Evolutionary conservation across 2,113 vertebrate genomes (phyloP), one percentile per base, ranked within the genome.

Genomic region (Limnothrissa miodon): DNA sequence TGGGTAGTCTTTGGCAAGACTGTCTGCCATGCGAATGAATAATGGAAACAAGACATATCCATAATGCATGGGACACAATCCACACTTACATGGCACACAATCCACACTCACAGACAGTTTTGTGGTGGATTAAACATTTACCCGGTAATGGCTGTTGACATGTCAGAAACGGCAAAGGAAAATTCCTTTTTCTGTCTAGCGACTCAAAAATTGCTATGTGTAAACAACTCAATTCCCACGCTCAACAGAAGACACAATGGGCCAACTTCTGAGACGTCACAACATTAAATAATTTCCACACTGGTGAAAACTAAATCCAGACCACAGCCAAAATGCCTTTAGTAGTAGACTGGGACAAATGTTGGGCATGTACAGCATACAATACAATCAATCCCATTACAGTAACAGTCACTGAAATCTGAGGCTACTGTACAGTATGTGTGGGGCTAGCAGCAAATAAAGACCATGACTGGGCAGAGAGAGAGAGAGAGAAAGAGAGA

Each of bases 321-420:
- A 15, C 25, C 3, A 33, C 25, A 33, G 25, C 25, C 66, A 74
- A 74, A 33, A 74, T 74, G 11, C 9, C 85, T 83, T 83, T 79
- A n/a, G n/a, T 48, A 81, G 62, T 83, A 78, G 79, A 81, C 66
- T n/a, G 62, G 45, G 59, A 51, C 42, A 78, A 39, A 25, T 29
- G 66, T 80, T 80, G 66, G 66, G 59, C 66, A 45, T 44, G 8
- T 36, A 53, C 6, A n/a, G 42, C 42, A 42, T 42, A 6, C n/a
- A 39, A 56, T 78, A 56, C 56, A 81, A 78, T 83, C 81, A 83
- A 81, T 87, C 81, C 45, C 80, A 82, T 85, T 78, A 82, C 33
- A 78, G 42, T 82, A 83, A 83, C 56, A 46, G n/a, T 85, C 42
- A 78, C 80, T 80, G 80, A 82, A 80, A 78, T 79, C 82, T 82